These are phyloP conservation scores for Chaetodon trifascialis DNA, from an alignment of 2,113 vertebrate genomes.

Conservation along the genomic window DNA sequence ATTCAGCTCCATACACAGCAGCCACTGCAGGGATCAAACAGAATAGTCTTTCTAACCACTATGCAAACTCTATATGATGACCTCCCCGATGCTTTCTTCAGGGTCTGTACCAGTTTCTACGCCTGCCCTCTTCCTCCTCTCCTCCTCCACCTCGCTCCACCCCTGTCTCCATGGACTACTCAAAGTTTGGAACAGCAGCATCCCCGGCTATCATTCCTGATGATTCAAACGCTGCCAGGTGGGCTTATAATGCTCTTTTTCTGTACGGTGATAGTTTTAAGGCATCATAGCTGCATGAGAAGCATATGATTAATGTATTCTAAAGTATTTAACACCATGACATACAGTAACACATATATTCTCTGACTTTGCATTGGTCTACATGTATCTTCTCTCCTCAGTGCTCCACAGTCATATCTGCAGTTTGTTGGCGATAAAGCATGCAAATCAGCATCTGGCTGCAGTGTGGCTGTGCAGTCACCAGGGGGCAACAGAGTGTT, in stretches of 20 bases:
- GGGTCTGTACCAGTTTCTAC: slow-evolving; percentile 90
- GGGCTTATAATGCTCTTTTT: not conserved
- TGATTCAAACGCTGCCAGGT: slow-evolving; percentile 74
- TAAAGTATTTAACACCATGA: not conserved
- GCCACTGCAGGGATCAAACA: not conserved
- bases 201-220: slow-evolving; percentile 68
- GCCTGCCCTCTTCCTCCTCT: slow-evolving; percentile 51
- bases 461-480: slow-evolving; percentile 82
- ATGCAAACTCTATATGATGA: not conserved
- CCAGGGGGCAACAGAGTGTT: slow-evolving; percentile 72
- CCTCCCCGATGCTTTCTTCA: slow-evolving; percentile 53
- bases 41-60: not conserved
- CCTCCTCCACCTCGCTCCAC: slow-evolving; percentile 42
- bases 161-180: slow-evolving; percentile 78
- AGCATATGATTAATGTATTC: not conserved
- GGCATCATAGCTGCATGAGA: not conserved
- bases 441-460: slow-evolving; percentile 86
- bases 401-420: slow-evolving; percentile 82
- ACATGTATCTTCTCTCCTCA: slow-evolving; percentile 50
- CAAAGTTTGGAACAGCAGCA: slow-evolving; percentile 78
- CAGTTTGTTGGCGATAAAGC: slow-evolving; percentile 86
- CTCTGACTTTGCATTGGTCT: not conserved
- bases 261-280: not conserved
- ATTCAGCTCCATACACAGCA: not conserved
- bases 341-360: not conserved